Percentiles rank a stretch among this genome's conserved stretches.
Conservation (phyloP, 2,113 vertebrate species). For the Hemicordylus capensis region DNA sequence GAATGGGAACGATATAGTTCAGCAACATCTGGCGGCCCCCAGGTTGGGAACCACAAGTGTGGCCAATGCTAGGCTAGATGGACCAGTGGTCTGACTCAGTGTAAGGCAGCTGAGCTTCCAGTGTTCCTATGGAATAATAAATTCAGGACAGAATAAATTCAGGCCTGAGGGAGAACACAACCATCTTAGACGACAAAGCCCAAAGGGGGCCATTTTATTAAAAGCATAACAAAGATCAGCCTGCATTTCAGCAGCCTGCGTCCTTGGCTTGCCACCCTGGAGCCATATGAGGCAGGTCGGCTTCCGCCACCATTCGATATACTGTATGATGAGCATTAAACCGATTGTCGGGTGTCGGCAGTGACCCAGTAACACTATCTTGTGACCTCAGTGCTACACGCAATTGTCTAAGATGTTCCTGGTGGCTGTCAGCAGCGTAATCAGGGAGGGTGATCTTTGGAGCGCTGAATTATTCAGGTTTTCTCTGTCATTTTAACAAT, state of each 20-base stretch:
- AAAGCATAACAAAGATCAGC: too few species aligned
- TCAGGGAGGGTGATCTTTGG: conserved; percentile 11
- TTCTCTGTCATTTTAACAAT: conserved; percentile 25
- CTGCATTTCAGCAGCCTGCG: too few species aligned
- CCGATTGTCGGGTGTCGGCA: conserved; percentile 3
- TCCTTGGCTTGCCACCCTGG: background rate
- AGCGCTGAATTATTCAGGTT: background rate
- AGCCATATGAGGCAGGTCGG: background rate
- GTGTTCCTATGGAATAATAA: background rate
- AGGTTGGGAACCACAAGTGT: too few species aligned
- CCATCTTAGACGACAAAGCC: too few species aligned
- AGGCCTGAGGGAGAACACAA: too few species aligned
- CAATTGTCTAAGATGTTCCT: conserved; percentile 28
- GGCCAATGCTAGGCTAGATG: background rate
- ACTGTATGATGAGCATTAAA: conserved; percentile 5
- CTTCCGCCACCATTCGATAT: conserved; percentile 13
- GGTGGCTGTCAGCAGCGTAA: conserved; percentile 5
- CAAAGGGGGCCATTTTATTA: too few species aligned
- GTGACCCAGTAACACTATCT: conserved; percentile 33
- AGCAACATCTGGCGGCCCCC: too few species aligned
- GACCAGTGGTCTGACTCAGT: too few species aligned
- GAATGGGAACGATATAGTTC: background rate
- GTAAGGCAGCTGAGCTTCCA: background rate
- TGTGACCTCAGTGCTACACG: background rate
- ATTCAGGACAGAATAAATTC: too few species aligned